A percentile compares a stretch with the other conserved stretches of the same genome.
Conservation (phyloP, 2,113 vertebrate genomes). For the Lanius collurio region DNA sequence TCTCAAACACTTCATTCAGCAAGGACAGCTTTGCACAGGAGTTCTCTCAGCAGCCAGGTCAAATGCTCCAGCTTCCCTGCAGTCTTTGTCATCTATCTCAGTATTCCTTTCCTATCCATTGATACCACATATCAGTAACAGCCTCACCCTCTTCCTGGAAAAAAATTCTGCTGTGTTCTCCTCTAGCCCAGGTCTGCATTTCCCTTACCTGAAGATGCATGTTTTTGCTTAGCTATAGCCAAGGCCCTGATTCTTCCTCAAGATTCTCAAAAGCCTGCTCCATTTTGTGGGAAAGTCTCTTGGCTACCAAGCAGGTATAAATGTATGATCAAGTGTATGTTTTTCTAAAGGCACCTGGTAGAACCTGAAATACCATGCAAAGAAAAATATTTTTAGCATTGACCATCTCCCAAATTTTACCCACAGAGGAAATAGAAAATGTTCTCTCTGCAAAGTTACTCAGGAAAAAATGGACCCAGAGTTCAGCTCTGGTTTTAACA, state of each 20-base stretch:
- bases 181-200: background rate
- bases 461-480: background rate
- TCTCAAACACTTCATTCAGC: background rate
- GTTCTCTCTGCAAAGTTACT: background rate
- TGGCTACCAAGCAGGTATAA: background rate
- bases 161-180: background rate
- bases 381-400: background rate
- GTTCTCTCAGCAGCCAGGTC: background rate
- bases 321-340: background rate
- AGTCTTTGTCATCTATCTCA: background rate
- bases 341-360: background rate
- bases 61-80: background rate
- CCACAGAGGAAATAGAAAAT: background rate
- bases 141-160: background rate
- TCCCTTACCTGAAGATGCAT: background rate
- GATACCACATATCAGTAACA: background rate
- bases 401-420: background rate
- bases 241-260: background rate
- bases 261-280: background rate
- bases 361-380: background rate
- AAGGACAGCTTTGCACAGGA: background rate
- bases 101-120: background rate
- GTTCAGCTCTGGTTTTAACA: background rate
- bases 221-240: background rate
- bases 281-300: background rate